Evolutionary conservation across 2,888 invertebrate genomes (phyloP).

Genomic region (Conchocele bisecta): DNA sequence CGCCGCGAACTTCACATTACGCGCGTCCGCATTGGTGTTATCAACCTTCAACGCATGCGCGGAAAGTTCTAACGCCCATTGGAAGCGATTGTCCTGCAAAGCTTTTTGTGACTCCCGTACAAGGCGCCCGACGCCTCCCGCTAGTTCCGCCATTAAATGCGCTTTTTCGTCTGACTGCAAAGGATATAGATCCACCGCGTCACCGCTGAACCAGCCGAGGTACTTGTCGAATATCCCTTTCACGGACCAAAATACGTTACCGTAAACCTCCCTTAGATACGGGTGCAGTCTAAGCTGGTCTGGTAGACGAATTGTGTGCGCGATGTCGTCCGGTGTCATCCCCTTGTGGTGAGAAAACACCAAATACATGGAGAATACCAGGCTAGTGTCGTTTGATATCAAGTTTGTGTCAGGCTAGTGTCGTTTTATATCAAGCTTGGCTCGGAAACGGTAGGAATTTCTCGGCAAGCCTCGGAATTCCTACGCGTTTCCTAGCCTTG

Average conservation of each 20-base stretch:
- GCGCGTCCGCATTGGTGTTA: slow-evolving; percentile 36
- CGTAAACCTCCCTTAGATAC: slow-evolving; percentile 68
- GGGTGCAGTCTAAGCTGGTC: slow-evolving; percentile 53
- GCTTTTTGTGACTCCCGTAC: slow-evolving; percentile 56
- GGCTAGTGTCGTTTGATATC: no score
- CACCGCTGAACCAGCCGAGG: slow-evolving; percentile 60
- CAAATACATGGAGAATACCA: no score
- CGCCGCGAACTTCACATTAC: slow-evolving; percentile 46
- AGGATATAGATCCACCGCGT: slow-evolving; percentile 51
- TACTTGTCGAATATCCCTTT: slow-evolving; percentile 60
- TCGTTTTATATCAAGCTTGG: no score
- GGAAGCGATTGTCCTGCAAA: slow-evolving; percentile 49
- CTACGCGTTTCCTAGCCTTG: no score
- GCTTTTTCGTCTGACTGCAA: slow-evolving; percentile 51
- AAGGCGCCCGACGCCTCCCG: no score
- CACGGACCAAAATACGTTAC: slow-evolving; percentile 70
- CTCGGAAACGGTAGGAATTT: no score
- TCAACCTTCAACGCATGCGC: slow-evolving; percentile 44
- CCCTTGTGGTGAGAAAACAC: no score
- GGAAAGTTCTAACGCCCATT: slow-evolving; percentile 66
- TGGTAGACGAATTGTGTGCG: slow-evolving; percentile 59
- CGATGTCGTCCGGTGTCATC: slow-evolving; percentile 70
- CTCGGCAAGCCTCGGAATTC: no score
- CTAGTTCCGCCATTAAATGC: slow-evolving; percentile 47
- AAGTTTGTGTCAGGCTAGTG: no score